Evolutionary conservation across 1,140 invertebrate genomes (phyloP), one percentile per base, ranked within the genome.

Genomic region (Sipha flava): DNA sequence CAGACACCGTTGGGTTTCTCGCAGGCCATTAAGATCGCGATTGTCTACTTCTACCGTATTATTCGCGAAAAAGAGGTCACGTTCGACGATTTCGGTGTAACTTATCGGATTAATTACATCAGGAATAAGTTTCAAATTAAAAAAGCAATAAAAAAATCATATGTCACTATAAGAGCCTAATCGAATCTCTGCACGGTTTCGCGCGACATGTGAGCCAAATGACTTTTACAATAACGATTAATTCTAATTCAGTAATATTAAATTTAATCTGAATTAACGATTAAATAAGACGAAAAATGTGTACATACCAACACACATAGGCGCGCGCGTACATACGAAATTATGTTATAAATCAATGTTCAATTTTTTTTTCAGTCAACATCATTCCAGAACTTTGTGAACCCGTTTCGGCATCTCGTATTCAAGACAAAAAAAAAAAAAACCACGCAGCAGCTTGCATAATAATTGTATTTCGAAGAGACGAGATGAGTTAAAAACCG

Each of bases 271-370:
- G 37, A 66, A 40, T 40, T 43, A 40, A n/a, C 40, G 64, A 66
- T 66, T 70, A 29, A 10, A 45, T 47, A 70, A 23, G 40, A 70
- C 45, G 21, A 31, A 12, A 29, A 47, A 49, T 47, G 12, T 29
- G 23, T 9, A 57, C 9, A 66, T 23, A 37, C 14, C 10, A 1
- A 47, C 18, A 34, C 16, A 72, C n/a, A 9, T 18, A 47, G 12
- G n/a, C 52, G 18, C 21, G 10, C 47, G 18, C 6, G 18, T 23
- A 26, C 47, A n/a, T 16, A 59, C n/a, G 73, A 77, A 77, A 77
- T 77, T 57, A 77, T 57, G 73, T 77, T 57, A 77, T 77, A 77
- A 77, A 77, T 77, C 73, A 77, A 59, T 57, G 31, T 9, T 16
- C 37, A 54, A 54, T 75, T 59, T 54, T 49, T 37, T 52, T 16